phyloP scores from a whole-genome alignment of 2,888 invertebrate genomes.

The Leptinotarsa peninsularis region DNA sequence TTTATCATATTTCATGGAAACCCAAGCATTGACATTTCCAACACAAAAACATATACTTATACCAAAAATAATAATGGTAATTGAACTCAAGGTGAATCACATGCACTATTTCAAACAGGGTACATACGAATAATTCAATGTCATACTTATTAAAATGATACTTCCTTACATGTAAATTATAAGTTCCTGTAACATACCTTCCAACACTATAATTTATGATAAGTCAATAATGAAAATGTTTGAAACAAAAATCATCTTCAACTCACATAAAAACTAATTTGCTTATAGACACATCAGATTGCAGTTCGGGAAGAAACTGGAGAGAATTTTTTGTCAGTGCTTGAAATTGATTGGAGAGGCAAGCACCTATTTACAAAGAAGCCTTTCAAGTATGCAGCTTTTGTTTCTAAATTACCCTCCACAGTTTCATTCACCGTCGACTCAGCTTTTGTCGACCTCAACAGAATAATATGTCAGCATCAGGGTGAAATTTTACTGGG shows the following conservation, averaged over 20 bases:
- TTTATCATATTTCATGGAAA: too few species aligned
- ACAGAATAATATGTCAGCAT: conserved; percentile 26
- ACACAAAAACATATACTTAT: too few species aligned
- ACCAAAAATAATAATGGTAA: too few species aligned
- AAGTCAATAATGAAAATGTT: neutral
- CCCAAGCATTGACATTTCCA: too few species aligned
- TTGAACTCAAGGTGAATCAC: too few species aligned
- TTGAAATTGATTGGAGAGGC: neutral
- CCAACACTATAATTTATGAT: neutral
- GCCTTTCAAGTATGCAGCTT: conserved; percentile 34
- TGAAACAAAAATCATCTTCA: too few species aligned
- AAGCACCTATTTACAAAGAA: conserved; percentile 30
- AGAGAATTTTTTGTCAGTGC: neutral
- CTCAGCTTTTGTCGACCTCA: conserved; percentile 33
- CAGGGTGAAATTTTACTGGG: conserved; percentile 34
- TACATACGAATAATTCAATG: too few species aligned
- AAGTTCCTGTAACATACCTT: too few species aligned
- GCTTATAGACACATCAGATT: neutral
- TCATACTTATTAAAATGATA: too few species aligned
- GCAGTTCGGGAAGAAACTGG: neutral
- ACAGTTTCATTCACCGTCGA: conserved; percentile 32
- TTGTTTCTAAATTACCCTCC: conserved; percentile 29
- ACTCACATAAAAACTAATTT: too few species aligned
- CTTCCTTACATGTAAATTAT: too few species aligned
- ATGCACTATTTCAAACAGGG: too few species aligned